A percentile compares a stretch with the other conserved stretches of the same genome.
Evolutionary conservation across 2,113 vertebrate genomes (phyloP).

Genomic region (Sula dactylatra): DNA sequence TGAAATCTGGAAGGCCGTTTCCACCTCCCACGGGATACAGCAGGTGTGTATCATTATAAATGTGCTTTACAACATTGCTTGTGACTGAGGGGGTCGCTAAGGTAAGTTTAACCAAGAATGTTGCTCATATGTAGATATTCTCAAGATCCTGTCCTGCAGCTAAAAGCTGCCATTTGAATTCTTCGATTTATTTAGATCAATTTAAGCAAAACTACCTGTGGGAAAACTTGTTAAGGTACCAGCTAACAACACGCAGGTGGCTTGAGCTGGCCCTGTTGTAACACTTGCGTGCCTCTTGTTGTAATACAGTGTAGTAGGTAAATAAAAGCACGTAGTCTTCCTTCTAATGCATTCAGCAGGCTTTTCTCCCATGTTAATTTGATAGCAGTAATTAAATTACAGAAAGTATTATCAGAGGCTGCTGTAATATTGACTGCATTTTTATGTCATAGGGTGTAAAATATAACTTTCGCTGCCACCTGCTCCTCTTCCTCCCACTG

Average conservation of each 20-base stretch:
- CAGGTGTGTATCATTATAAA: background rate
- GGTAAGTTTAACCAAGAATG: background rate
- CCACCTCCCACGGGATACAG: background rate
- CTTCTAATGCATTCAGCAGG: background rate
- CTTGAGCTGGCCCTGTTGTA: background rate
- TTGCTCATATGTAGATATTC: background rate
- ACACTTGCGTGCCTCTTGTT: background rate
- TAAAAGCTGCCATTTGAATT: background rate
- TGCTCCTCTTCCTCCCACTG: background rate
- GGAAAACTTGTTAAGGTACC: background rate
- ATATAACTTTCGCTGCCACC: background rate
- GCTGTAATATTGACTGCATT: background rate
- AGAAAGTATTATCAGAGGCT: background rate
- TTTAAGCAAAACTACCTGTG: background rate
- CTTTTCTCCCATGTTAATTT: background rate
- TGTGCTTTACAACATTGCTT: background rate
- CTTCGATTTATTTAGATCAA: background rate
- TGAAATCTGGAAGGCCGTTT: background rate
- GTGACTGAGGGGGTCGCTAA: background rate
- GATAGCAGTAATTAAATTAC: background rate
- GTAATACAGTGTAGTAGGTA: background rate
- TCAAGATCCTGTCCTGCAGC: background rate
- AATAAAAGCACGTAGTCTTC: background rate
- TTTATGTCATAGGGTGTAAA: background rate
- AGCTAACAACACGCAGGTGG: background rate